Base-by-base conservation (phyloP, 2,888 invertebrate species). In the Ochlodes sylvanus region DNA sequence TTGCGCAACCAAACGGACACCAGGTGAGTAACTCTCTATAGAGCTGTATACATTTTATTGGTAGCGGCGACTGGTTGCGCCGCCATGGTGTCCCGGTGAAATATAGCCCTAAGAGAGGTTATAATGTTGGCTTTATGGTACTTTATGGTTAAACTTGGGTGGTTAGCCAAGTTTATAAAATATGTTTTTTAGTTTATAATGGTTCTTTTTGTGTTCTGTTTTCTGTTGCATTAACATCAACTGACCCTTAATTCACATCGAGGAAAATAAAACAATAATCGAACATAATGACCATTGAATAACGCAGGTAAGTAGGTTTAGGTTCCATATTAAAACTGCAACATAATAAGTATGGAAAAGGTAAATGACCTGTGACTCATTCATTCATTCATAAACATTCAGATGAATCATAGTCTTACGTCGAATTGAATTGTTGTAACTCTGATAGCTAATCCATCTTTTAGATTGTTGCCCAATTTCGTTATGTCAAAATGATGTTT, bases 331-430 rank as follows among this genome's bases (percentile, higher is more conserved):
- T 63, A 44, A 64, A 42, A 56, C 57, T 55, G 50, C 58, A 64
- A 47, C 57, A 61, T 9, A 57, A 38, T 62, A 56, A 34, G n/a
- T 34, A 65, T 58, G 41, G 47, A 65, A 66, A 65, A 85, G 88
- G 88, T 86, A 83, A 87, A 86, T 77, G 87, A 88, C 87, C 86
- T 82, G 77, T 89, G 89, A 12, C 38, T 38, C 10, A 88, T 73
- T 89, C 87, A 89, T 68, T 72, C 72, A 76, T 76, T 77, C 83
- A 82, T 80, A 84, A 84, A 80, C 80, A 81, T 79, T 81, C 72
- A 73, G 75, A 78, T 87, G 87, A 86, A 71, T 88, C 88, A 87
- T 75, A 71, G 74, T 72, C 70, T 58, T 55, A 61, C 50, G 34
- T 54, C 32, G 50, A 57, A 65, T 66, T 58, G 32, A 50, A 21